Percentiles rank a stretch among this genome's conserved stretches.
Evolutionary conservation across 2,113 vertebrate species (phyloP).

Genomic region (Pteronura brasiliensis): DNA sequence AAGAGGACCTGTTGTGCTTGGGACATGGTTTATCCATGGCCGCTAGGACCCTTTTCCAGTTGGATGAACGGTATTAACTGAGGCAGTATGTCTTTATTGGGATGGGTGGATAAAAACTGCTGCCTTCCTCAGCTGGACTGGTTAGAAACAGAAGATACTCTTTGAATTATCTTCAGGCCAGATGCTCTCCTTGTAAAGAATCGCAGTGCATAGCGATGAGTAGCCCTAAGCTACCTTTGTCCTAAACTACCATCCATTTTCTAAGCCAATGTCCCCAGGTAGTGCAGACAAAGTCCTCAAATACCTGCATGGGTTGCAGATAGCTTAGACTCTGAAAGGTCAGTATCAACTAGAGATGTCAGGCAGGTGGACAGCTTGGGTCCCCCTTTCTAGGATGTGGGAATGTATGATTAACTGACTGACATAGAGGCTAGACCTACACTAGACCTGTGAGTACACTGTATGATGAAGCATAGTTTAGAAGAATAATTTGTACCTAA

Average conservation of each 20-base stretch:
- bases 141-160: neutral
- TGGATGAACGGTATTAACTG: neutral
- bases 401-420: neutral
- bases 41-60: neutral
- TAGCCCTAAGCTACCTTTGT: neutral
- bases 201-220: neutral
- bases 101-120: neutral
- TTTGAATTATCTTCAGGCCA: neutral
- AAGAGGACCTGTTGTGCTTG: neutral
- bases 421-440: neutral
- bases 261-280: neutral
- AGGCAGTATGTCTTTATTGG: neutral
- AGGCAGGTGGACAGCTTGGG: neutral
- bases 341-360: neutral
- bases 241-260: slow-evolving; percentile 14
- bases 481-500: neutral
- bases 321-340: neutral
- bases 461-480: neutral
- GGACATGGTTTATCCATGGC: neutral
- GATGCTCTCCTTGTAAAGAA: neutral
- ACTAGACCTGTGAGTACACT: neutral
- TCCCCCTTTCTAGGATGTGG: neutral
- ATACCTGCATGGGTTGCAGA: neutral
- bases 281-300: neutral
- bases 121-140: neutral